phyloP scores from a whole-genome alignment of 2,113 vertebrate species.

The Cervus canadensis region DNA sequence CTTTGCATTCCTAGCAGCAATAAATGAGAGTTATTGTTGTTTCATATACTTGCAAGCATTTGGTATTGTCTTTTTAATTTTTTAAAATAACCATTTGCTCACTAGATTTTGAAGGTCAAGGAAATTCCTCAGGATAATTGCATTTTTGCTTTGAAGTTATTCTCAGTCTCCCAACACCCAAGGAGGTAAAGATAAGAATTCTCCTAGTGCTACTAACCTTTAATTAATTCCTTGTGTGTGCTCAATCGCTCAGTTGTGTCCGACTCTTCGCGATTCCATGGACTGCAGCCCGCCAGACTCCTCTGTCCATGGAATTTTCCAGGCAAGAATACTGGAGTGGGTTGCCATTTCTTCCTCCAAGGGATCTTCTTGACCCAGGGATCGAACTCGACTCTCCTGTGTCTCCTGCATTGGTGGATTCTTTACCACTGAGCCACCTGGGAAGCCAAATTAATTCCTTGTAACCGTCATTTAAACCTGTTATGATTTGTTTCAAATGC shows the following conservation, averaged over 20 bases:
- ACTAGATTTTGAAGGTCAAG: neutral
- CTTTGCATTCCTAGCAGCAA: neutral
- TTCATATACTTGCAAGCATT: neutral
- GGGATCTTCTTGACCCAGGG: neutral
- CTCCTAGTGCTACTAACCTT: neutral
- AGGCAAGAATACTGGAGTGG: neutral
- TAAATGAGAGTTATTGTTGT: neutral
- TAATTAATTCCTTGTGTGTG: neutral
- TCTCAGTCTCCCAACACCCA: neutral
- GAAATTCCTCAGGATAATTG: neutral
- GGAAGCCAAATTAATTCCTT: neutral
- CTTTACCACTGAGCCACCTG: neutral
- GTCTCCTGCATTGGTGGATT: neutral
- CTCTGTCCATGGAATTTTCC: neutral
- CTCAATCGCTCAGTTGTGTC: neutral
- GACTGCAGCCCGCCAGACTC: neutral
- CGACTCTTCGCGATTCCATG: neutral
- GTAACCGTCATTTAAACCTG: neutral
- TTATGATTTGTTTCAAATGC: neutral
- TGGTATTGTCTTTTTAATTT: neutral
- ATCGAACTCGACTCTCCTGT: neutral
- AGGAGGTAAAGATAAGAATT: neutral
- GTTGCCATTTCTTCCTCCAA: neutral
- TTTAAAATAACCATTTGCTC: neutral
- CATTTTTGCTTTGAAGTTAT: conserved; percentile 18